Evolutionary conservation across 1,140 invertebrate genomes (phyloP).

Genomic region (Rhysida immarginata): DNA sequence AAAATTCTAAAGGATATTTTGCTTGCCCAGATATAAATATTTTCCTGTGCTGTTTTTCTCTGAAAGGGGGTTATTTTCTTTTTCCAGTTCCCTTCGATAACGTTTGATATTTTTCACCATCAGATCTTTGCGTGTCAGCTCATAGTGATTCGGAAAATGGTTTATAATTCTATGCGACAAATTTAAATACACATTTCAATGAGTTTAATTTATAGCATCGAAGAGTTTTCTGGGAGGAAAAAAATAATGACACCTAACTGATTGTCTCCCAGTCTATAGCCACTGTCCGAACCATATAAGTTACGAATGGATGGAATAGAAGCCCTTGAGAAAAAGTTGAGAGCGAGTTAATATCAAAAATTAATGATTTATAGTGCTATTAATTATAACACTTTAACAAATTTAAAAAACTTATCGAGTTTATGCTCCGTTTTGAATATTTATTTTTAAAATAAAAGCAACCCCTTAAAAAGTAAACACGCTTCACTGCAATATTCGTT

Average conservation of each 20-base stretch:
- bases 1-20: too few relatives aligned
- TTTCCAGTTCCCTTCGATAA: conserved; percentile 77
- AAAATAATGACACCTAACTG: conserved; percentile 43
- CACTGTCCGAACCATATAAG: conserved; percentile 82
- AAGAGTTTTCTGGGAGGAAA: conserved; percentile 7
- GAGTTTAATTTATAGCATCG: neutral
- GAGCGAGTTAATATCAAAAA: too few relatives aligned
- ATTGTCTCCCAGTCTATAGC: conserved; percentile 79
- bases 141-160: conserved; percentile 89
- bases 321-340: conserved; percentile 46
- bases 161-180: conserved; percentile 49
- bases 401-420: too few relatives aligned
- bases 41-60: conserved; percentile 51
- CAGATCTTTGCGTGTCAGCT: conserved; percentile 83
- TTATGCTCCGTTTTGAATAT: too few relatives aligned
- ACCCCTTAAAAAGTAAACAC: too few relatives aligned
- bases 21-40: conserved; percentile 7
- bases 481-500: too few relatives aligned
- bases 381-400: too few relatives aligned
- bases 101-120: conserved; percentile 91
- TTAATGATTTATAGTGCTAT: too few relatives aligned
- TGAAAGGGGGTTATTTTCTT: conserved; percentile 71
- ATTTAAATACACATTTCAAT: neutral
- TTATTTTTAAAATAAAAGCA: too few relatives aligned
- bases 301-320: conserved; percentile 73